Evolutionary conservation across 2,888 invertebrate genomes (phyloP).

Genomic region (Callimorpha dominula): DNA sequence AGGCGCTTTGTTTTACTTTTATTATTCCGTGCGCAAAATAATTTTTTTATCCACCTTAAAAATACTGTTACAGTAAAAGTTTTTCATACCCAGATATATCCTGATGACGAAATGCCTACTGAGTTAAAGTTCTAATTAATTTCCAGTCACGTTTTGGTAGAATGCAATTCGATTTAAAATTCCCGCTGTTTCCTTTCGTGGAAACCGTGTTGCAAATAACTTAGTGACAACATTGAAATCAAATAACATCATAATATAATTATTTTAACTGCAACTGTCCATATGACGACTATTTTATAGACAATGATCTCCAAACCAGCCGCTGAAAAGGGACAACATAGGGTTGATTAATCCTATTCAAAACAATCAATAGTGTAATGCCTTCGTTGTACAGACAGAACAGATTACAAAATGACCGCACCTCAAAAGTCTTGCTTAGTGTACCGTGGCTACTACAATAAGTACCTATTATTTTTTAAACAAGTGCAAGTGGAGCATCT

Average conservation of each 20-base stretch:
- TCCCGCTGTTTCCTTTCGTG: conserved; percentile 16
- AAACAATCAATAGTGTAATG: neutral
- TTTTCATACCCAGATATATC: neutral
- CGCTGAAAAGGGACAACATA: no score
- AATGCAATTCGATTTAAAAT: conserved; percentile 20
- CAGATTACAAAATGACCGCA: neutral
- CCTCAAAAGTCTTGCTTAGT: neutral
- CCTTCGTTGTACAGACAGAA: neutral
- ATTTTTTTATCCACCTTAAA: neutral
- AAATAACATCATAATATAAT: neutral
- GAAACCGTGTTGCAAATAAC: neutral
- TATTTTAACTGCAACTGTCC: neutral
- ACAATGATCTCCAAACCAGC: neutral
- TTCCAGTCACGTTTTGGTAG: conserved; percentile 22
- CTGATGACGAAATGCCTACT: conserved; percentile 5
- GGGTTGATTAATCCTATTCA: neutral
- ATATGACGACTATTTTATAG: neutral
- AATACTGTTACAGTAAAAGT: neutral
- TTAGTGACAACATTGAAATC: neutral
- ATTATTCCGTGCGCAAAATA: neutral
- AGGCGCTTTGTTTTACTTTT: neutral
- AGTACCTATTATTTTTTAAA: neutral
- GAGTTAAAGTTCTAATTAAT: conserved; percentile 37
- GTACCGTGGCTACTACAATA: neutral
- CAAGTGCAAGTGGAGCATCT: neutral